These are phyloP conservation scores for Pollenia amentaria DNA, from an alignment of 2,888 invertebrate genomes.

Conservation along the genomic window DNA sequence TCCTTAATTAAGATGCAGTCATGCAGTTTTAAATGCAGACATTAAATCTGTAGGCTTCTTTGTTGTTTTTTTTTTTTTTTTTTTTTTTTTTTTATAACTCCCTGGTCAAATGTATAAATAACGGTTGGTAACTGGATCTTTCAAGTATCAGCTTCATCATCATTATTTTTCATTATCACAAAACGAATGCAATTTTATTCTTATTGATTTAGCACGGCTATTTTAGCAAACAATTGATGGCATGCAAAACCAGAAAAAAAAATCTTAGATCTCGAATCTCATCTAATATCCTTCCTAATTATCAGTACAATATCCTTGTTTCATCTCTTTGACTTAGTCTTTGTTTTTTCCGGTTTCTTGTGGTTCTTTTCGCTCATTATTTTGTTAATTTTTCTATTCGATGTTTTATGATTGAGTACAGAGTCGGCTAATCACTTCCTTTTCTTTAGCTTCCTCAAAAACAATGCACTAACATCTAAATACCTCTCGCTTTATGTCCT, in stretches of 20 bases:
- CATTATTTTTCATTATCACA: neutral
- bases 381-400: conserved; percentile 24
- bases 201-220: conserved; percentile 38
- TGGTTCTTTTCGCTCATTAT: conserved; percentile 52
- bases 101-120: conserved; percentile 7
- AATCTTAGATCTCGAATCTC: conserved; percentile 2
- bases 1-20: conserved; percentile 64
- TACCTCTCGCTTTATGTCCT: conserved; percentile 72
- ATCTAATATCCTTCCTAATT: conserved; percentile 61
- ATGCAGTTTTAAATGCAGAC: conserved; percentile 65
- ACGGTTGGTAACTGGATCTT: conserved; percentile 57
- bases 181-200: conserved; percentile 45
- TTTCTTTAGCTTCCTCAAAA: conserved; percentile 55
- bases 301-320: conserved; percentile 19
- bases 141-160: conserved; percentile 29
- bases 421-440: conserved; percentile 63
- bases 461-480: conserved; percentile 38
- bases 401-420: conserved; percentile 23
- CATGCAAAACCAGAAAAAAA: conserved; percentile 49
- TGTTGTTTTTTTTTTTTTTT: conserved; percentile 63
- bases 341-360: conserved; percentile 63
- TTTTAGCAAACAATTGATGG: conserved; percentile 33
- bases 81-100: neutral
- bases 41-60: conserved; percentile 77
- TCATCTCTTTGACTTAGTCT: conserved; percentile 1